Evolutionary conservation across 2,888 invertebrate genomes (phyloP).

Genomic region (Calephelis perditalis): DNA sequence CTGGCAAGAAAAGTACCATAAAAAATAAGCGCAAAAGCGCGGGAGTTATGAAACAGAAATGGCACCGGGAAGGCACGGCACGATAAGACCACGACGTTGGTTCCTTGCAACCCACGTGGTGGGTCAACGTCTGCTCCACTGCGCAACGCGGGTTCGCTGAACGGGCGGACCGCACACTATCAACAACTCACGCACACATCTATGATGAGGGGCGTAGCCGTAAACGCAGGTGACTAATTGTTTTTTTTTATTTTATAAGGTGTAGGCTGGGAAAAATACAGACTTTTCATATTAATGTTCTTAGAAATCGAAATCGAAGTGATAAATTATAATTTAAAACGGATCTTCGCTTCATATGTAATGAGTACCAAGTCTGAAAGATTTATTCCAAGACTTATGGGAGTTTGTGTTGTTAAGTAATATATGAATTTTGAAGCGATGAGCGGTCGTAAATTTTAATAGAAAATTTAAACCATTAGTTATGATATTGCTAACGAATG

Average conservation of each 20-base stretch:
- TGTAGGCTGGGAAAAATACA: slow-evolving; percentile 19
- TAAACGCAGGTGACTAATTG: slow-evolving; percentile 56
- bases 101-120: slow-evolving; percentile 64
- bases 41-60: slow-evolving; percentile 36
- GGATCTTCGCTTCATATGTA: not conserved
- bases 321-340: slow-evolving; percentile 3
- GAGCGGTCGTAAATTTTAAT: too few relatives aligned
- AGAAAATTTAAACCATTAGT: too few relatives aligned
- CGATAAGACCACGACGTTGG: slow-evolving; percentile 43
- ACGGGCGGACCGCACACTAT: slow-evolving; percentile 37
- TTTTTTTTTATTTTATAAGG: slow-evolving; percentile 32
- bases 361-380: not conserved
- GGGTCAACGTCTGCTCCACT: slow-evolving; percentile 73
- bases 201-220: slow-evolving; percentile 13
- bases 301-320: slow-evolving; percentile 8
- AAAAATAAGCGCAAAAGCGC: slow-evolving; percentile 30
- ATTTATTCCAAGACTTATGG: not conserved
- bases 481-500: too few relatives aligned
- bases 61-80: slow-evolving; percentile 34
- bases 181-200: slow-evolving; percentile 25
- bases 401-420: slow-evolving; percentile 2
- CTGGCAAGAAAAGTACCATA: slow-evolving; percentile 8
- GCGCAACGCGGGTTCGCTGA: slow-evolving; percentile 59
- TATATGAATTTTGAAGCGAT: not conserved
- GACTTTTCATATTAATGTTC: slow-evolving; percentile 3